Conservation (phyloP, 1,140 invertebrate species). For the Orchesella cincta region DNA sequence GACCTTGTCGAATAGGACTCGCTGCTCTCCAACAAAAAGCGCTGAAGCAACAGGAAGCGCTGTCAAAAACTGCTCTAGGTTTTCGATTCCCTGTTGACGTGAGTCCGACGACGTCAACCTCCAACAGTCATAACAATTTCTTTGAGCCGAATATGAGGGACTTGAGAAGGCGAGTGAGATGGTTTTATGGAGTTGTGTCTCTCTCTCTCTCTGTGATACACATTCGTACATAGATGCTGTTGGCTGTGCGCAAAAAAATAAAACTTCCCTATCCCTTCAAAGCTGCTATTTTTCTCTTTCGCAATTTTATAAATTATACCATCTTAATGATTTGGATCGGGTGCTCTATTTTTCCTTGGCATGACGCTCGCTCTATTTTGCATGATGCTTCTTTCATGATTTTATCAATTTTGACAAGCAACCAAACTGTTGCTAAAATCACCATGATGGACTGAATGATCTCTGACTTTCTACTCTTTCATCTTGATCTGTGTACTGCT, state of each 20-base stretch:
- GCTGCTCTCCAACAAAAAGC: slow-evolving; percentile 66
- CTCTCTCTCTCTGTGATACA: neutral
- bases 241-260: neutral
- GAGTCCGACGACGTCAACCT: slow-evolving; percentile 42
- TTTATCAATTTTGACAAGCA: too few species aligned
- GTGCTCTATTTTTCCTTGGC: too few species aligned
- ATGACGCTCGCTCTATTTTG: too few species aligned
- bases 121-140: neutral
- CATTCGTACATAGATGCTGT: neutral
- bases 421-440: too few species aligned
- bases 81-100: slow-evolving; percentile 49
- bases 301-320: too few species aligned
- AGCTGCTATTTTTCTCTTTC: neutral
- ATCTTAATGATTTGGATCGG: too few species aligned
- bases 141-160: neutral
- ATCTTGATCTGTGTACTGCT: too few species aligned
- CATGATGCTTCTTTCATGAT: too few species aligned
- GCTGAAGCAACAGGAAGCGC: slow-evolving; percentile 52
- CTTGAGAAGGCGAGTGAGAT: neutral
- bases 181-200: slow-evolving; percentile 3
- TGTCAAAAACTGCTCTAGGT: slow-evolving; percentile 48
- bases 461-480: too few species aligned
- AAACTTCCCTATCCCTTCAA: neutral
- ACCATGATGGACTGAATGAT: too few species aligned
- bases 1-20: slow-evolving; percentile 60